Base-by-base conservation (phyloP, 2,113 vertebrate genomes). In the Alces alces region DNA sequence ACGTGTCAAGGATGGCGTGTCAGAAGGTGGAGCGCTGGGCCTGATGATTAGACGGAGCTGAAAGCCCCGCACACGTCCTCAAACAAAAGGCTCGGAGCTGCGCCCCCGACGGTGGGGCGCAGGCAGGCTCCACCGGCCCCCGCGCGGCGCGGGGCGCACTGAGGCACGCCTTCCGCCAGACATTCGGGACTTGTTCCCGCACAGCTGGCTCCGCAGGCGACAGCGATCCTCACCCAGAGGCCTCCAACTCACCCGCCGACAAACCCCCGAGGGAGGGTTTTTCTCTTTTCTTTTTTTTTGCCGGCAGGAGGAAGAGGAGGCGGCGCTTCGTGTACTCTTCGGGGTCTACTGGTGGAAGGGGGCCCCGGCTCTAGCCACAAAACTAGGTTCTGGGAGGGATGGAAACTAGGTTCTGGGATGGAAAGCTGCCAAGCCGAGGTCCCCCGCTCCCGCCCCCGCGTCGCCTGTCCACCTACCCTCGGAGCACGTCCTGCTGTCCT, bases 401-500 rank as follows among this genome's bases (percentile, higher is more conserved):
- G 47, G 47, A 47, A 47, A 47, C 47, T 47, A 47, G 47, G 47
- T 47, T 47, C 19, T 9, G 64, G 36, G 28, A 36, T 30, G 54
- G 82, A 78, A 85, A 54, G 54, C 25, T 39, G 64, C 79, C 64
- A 64, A 30, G 47, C 39, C 3, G 7, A 47, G 73, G 27, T 1
- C 43, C 4, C 54, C 93, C 43, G 33, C 64, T 10, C 64, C n/a
- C n/a, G 64, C 5, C 78, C 79, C 89, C 6, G 27, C 15, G n/a
- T 19, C 52, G 52, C 27, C 94, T 17, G 96, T 47, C 47, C 96
- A 95, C 99, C 98, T 99, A 99, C 99, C 99, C 99, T 95, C 99
- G 98, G 9, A 99, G 98, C 3, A 96, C 95, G 70, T 99, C 99
- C 96, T 99, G 99, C 91, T 99, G 99, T 97, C 99, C 99, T 96